phyloP scores from a whole-genome alignment of 2,113 vertebrate species.

The Nansenia antarctica region DNA sequence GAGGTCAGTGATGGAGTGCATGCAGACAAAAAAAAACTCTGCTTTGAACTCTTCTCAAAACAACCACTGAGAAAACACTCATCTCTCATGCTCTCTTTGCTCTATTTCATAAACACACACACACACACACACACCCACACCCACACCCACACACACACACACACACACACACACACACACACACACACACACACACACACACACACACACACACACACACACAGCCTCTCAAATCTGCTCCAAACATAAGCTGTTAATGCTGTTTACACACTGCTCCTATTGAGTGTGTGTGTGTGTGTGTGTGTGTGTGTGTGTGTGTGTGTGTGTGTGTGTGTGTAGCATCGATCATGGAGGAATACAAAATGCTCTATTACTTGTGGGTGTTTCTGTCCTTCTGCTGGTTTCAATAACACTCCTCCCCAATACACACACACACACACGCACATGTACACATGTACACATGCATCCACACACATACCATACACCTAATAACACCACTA shows the following conservation, averaged over 20 bases:
- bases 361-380: constrained; percentile 46
- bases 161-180: too few relatives aligned
- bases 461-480: background rate
- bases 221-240: too few relatives aligned
- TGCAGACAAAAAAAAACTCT: background rate
- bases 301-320: background rate
- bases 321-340: background rate
- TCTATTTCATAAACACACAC: background rate
- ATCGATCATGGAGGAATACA: constrained; percentile 41
- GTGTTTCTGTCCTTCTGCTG: constrained; percentile 59
- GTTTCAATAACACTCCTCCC: constrained; percentile 42
- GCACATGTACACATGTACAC: background rate
- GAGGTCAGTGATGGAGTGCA: constrained; percentile 66
- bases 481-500: too few relatives aligned
- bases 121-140: constrained; percentile 2
- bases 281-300: background rate
- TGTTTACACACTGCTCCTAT: too few relatives aligned
- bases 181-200: too few relatives aligned
- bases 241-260: too few relatives aligned
- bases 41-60: background rate
- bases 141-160: too few relatives aligned
- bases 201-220: too few relatives aligned
- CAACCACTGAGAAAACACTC: background rate
- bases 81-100: constrained; percentile 26
- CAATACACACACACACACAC: constrained; percentile 19